Conservation (phyloP, 2,888 invertebrate species). For the Mycalesis mineus region DNA sequence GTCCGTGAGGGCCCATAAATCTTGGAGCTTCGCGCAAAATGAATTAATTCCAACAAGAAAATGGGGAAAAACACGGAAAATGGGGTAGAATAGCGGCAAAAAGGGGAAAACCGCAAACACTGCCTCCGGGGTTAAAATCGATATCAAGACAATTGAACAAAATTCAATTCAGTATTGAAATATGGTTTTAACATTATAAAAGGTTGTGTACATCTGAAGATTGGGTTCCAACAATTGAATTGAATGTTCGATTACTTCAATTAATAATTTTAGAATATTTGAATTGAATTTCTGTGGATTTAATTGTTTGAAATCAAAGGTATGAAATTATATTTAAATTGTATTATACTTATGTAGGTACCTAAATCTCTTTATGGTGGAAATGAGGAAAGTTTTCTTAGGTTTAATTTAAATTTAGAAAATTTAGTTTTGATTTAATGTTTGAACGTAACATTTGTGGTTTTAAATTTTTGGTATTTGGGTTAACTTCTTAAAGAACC, state of each 20-base stretch:
- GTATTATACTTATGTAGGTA: too few relatives aligned
- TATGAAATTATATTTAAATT: too few relatives aligned
- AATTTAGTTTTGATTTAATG: too few relatives aligned
- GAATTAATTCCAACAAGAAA: slow-evolving; percentile 30
- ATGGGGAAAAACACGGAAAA: not conserved
- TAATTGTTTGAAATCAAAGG: too few relatives aligned
- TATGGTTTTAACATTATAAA: not conserved
- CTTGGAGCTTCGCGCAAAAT: slow-evolving; percentile 26
- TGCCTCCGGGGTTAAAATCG: slow-evolving; percentile 16
- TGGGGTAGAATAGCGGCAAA: not conserved
- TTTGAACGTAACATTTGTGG: too few relatives aligned
- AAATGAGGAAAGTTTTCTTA: too few relatives aligned
- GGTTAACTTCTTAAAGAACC: too few relatives aligned
- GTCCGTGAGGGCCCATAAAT: slow-evolving; percentile 22
- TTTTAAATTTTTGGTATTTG: too few relatives aligned
- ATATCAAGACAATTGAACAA: slow-evolving; percentile 21
- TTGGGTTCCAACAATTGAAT: not conserved
- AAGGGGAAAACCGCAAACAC: slow-evolving; percentile 24
- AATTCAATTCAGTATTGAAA: slow-evolving; percentile 9
- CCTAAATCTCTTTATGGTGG: too few relatives aligned
- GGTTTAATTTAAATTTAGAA: too few relatives aligned
- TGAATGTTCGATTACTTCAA: not conserved
- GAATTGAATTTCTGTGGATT: too few relatives aligned
- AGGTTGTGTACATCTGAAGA: not conserved
- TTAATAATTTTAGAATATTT: not conserved